Percentiles rank a stretch among this genome's conserved stretches.
phyloP scores from a whole-genome alignment of 2,888 invertebrate genomes.

The Abscondita cerata region DNA sequence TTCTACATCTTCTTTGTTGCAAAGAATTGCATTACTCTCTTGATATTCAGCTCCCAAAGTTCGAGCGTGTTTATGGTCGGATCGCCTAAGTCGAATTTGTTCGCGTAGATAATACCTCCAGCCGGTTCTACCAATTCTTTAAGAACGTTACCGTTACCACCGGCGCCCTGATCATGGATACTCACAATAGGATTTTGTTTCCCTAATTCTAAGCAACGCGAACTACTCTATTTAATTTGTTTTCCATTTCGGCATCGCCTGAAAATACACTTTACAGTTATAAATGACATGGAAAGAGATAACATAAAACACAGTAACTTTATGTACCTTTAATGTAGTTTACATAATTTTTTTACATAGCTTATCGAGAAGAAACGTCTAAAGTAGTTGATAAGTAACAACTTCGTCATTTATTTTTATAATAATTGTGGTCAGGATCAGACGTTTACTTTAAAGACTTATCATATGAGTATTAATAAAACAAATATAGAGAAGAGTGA shows the following conservation, averaged over 20 bases:
- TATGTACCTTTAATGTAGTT: too few relatives aligned
- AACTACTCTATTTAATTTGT: slow-evolving; percentile 93
- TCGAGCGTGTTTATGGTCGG: slow-evolving; percentile 92
- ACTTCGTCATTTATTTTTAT: too few relatives aligned
- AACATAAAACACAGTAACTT: too few relatives aligned
- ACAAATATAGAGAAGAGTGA: too few relatives aligned
- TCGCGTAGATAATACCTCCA: slow-evolving; percentile 89
- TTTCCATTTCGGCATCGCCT: slow-evolving; percentile 98
- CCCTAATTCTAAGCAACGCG: slow-evolving; percentile 89
- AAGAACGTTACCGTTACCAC: slow-evolving; percentile 97
- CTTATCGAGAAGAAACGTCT: too few relatives aligned
- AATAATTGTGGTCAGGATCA: too few relatives aligned
- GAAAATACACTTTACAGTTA: slow-evolving; percentile 12
- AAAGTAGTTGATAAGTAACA: too few relatives aligned
- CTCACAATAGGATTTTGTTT: slow-evolving; percentile 86
- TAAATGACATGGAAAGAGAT: too few relatives aligned
- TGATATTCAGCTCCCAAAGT: slow-evolving; percentile 98
- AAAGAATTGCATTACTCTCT: slow-evolving; percentile 91
- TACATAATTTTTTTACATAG: too few relatives aligned
- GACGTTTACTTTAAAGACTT: too few relatives aligned
- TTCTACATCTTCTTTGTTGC: slow-evolving; percentile 69
- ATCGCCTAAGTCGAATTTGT: slow-evolving; percentile 90
- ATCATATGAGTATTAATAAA: too few relatives aligned
- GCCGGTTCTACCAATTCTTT: slow-evolving; percentile 96
- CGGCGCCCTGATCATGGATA: slow-evolving; percentile 99